These are phyloP conservation scores for Patiria pectinifera DNA, from an alignment of 53 echinoderm and acorn worm species.

Conservation along the genomic window DNA sequence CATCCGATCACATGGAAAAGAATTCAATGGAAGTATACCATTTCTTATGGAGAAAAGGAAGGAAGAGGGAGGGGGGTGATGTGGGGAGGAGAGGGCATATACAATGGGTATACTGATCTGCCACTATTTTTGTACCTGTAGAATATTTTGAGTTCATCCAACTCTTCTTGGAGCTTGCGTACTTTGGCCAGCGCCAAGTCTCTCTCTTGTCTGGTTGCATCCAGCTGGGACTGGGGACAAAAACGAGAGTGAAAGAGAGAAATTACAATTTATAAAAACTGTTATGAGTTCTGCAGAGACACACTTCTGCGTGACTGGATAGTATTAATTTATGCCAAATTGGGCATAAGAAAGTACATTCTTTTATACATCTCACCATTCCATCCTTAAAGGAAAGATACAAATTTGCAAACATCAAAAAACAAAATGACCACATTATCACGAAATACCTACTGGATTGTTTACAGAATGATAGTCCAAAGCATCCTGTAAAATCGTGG, in stretches of 20 bases:
- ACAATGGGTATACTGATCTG: not conserved
- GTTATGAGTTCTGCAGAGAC: not conserved
- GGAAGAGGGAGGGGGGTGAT: not conserved
- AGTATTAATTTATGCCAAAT: no score
- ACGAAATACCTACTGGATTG: no score
- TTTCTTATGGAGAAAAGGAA: not conserved
- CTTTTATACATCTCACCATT: no score
- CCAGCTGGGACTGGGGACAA: conserved; percentile 74
- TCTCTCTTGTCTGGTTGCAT: conserved; percentile 87
- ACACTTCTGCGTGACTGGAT: not conserved
- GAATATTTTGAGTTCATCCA: conserved; percentile 86
- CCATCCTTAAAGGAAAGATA: no score
- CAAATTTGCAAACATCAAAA: no score
- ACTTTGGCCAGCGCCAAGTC: conserved; percentile 81
- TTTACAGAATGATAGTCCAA: no score
- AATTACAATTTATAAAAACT: not conserved
- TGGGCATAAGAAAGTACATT: no score
- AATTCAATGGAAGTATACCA: no score
- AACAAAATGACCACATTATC: no score
- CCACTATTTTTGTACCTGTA: conserved; percentile 76
- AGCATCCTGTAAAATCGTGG: no score
- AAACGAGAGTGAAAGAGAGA: not conserved
- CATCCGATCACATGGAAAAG: not conserved
- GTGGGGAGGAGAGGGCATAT: not conserved
- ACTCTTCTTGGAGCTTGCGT: conserved; percentile 83